These are phyloP conservation scores for Noturus placidus DNA, from an alignment of 2,113 vertebrate genomes.

Conservation along the genomic window DNA sequence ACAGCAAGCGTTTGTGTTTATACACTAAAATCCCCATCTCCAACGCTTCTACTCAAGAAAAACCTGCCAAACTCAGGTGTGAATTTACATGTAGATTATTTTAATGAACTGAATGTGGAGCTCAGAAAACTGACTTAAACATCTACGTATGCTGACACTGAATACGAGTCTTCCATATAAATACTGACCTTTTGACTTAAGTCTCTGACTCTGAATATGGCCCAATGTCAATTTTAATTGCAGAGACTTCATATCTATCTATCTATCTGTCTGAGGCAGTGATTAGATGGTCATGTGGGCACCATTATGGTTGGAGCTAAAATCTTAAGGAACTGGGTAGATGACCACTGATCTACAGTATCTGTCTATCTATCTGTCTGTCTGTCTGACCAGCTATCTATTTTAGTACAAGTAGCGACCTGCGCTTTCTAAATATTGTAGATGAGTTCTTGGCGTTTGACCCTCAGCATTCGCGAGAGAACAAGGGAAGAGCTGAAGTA, in stretches of 20 bases:
- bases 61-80: background rate
- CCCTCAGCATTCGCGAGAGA: background rate
- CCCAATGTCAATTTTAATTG: too few relatives aligned
- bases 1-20: background rate
- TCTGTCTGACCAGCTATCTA: background rate
- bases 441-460: slow-evolving; percentile 1
- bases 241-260: background rate
- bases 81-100: background rate
- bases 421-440: background rate
- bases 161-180: background rate
- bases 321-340: too few relatives aligned
- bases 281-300: too few relatives aligned
- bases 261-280: too few relatives aligned
- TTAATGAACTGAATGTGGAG: background rate
- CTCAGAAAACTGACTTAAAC: background rate
- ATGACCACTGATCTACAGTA: too few relatives aligned
- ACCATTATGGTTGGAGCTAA: too few relatives aligned
- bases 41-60: background rate
- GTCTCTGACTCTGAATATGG: too few relatives aligned
- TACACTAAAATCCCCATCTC: background rate
- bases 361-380: background rate
- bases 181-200: too few relatives aligned
- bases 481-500: background rate
- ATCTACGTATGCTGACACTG: too few relatives aligned
- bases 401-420: background rate